phyloP scores from a whole-genome alignment of 1,140 invertebrate genomes.

The Wiebesia pumilae region DNA sequence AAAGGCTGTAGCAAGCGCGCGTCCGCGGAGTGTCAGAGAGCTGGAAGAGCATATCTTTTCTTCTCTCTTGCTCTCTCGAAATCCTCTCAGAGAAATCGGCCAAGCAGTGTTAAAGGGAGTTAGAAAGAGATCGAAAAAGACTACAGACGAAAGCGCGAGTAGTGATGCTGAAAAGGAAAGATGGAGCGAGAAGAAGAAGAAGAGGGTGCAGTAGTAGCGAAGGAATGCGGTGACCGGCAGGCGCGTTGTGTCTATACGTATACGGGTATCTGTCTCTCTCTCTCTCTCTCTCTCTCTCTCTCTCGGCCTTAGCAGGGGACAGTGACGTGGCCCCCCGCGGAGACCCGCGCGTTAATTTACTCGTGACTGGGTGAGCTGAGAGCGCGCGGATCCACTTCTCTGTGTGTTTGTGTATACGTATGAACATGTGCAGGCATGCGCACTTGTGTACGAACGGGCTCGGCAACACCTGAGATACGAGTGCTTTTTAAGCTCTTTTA shows the following conservation, averaged over 20 bases:
- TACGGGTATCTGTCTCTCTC: neutral
- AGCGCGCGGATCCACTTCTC: neutral
- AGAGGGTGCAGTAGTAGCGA: constrained; percentile 34
- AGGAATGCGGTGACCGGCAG: constrained; percentile 71
- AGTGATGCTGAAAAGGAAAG: constrained; percentile 39
- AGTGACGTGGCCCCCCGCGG: constrained; percentile 68
- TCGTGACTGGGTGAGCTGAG: constrained; percentile 16
- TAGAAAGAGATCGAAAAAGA: constrained; percentile 20
- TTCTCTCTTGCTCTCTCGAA: neutral
- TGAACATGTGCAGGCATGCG: neutral
- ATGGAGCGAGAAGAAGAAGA: constrained; percentile 1
- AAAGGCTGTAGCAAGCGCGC: neutral
- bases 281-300: neutral
- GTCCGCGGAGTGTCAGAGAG: constrained; percentile 15
- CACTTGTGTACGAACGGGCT: neutral
- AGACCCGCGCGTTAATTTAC: constrained; percentile 58
- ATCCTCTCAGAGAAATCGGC: neutral
- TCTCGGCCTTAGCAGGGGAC: constrained; percentile 58
- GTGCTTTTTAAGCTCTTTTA: constrained; percentile 17
- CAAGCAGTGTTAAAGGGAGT: neutral
- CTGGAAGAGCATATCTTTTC: neutral
- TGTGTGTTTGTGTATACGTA: neutral
- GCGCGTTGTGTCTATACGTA: constrained; percentile 55
- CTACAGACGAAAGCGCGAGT: constrained; percentile 14
- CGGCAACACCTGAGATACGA: constrained; percentile 15